Percentiles rank a stretch among this genome's conserved stretches.
Evolutionary conservation across 2,888 invertebrate genomes (phyloP).

Genomic region (Caenorhabditis afra): DNA sequence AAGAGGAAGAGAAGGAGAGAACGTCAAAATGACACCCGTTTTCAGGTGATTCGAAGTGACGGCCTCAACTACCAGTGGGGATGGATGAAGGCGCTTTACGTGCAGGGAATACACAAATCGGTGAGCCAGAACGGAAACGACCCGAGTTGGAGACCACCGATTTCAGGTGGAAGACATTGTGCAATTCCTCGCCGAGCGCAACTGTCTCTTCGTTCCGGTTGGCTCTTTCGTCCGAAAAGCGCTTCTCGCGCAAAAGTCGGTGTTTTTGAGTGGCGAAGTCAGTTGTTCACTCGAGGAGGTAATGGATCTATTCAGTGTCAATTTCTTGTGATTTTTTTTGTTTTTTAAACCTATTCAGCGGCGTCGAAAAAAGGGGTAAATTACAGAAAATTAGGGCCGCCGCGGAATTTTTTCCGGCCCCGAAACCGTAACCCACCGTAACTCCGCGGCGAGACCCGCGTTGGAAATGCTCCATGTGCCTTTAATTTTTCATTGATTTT

Average conservation of each 20-base stretch:
- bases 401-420: too few relatives aligned
- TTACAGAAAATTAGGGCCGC: too few relatives aligned
- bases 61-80: constrained; percentile 64
- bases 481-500: too few relatives aligned
- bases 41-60: constrained; percentile 54
- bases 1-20: background rate
- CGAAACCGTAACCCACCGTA: too few relatives aligned
- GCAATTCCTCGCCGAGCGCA: constrained; percentile 19
- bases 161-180: constrained; percentile 50
- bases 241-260: constrained; percentile 31
- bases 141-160: too few relatives aligned
- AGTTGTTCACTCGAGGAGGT: constrained; percentile 46
- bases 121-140: background rate
- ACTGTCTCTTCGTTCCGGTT: constrained; percentile 51
- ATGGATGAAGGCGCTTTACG: constrained; percentile 59
- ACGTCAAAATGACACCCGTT: background rate
- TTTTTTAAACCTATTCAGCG: too few relatives aligned
- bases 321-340: too few relatives aligned
- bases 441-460: too few relatives aligned
- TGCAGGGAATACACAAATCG: constrained; percentile 50
- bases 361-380: too few relatives aligned
- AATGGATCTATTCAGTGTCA: too few relatives aligned
- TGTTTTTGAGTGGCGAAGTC: constrained; percentile 58
- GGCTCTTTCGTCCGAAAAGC: constrained; percentile 44
- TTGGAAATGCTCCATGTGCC: too few relatives aligned